Evolutionary conservation across 2,888 invertebrate species (phyloP).

Genomic region (Bembecia ichneumoniformis): DNA sequence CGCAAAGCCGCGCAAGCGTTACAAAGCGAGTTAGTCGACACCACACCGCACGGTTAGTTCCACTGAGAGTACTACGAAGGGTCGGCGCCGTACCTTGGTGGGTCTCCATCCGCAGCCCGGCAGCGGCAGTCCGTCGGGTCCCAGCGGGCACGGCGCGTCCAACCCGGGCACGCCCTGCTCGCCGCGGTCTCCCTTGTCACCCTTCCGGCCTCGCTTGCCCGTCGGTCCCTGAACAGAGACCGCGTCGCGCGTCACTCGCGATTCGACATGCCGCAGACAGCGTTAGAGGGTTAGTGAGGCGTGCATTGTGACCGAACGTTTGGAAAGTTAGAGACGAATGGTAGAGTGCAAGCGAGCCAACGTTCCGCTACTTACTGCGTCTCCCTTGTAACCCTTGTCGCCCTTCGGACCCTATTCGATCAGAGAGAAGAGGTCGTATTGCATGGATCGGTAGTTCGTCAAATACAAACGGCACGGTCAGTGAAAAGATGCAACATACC

Average conservation of each 20-base stretch:
- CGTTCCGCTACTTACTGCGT: constrained; percentile 76
- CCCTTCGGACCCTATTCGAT: constrained; percentile 84
- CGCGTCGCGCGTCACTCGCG: constrained; percentile 1
- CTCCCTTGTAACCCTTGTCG: constrained; percentile 90
- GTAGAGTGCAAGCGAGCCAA: neutral
- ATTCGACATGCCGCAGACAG: neutral
- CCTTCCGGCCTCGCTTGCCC: constrained; percentile 92
- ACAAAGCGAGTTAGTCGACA: too few relatives aligned
- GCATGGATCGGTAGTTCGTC: too few relatives aligned
- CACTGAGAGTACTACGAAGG: neutral
- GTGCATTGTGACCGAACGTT: neutral
- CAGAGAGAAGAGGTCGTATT: constrained; percentile 36
- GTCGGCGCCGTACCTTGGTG: constrained; percentile 79
- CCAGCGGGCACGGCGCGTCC: constrained; percentile 98
- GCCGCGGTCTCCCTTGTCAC: constrained; percentile 93
- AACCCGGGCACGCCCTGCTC: constrained; percentile 97
- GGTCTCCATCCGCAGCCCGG: constrained; percentile 97
- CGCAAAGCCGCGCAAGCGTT: neutral
- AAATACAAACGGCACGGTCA: too few relatives aligned
- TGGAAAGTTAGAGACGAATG: neutral
- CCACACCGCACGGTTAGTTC: too few relatives aligned
- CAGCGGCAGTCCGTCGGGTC: constrained; percentile 94
- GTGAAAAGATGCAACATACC: constrained; percentile 63
- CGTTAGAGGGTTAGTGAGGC: neutral
- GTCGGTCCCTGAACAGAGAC: constrained; percentile 79